A percentile compares a stretch with the other conserved stretches of the same genome.
Evolutionary conservation across 2,113 vertebrate species (phyloP).

Genomic region (Xiphophorus couchianus): DNA sequence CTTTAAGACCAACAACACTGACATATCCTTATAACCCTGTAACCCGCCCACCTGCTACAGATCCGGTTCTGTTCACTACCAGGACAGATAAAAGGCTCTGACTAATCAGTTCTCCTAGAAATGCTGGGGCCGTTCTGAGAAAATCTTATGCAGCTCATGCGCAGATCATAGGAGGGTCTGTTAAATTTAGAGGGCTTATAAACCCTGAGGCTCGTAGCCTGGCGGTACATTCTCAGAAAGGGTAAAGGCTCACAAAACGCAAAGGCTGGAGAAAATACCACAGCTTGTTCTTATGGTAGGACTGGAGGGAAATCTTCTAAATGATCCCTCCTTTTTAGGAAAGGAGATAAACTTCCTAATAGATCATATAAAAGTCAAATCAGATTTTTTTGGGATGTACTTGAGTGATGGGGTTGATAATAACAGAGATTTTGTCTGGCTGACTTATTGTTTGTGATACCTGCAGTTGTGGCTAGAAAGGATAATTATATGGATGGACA

Average conservation of each 20-base stretch:
- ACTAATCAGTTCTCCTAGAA: slow-evolving; percentile 15
- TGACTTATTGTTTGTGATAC: too few species aligned
- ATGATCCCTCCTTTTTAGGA: not conserved
- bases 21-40: not conserved
- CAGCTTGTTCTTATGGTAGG: not conserved
- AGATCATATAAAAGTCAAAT: not conserved
- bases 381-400: too few species aligned
- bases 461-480: too few species aligned
- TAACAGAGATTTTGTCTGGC: too few species aligned
- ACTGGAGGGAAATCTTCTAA: not conserved
- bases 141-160: slow-evolving; percentile 2
- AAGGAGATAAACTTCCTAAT: not conserved
- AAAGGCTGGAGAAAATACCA: not conserved
- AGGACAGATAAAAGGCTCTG: not conserved
- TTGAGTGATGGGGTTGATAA: too few species aligned
- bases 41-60: not conserved
- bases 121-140: not conserved
- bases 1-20: not conserved
- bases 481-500: too few species aligned
- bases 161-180: not conserved
- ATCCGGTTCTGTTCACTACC: not conserved
- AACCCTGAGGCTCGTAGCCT: not conserved
- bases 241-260: not conserved
- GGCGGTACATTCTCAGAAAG: not conserved
- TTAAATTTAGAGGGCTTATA: not conserved